Percentiles rank a stretch among this genome's conserved stretches.
Conservation (phyloP, 2,113 vertebrate species). For the Python bivittatus region DNA sequence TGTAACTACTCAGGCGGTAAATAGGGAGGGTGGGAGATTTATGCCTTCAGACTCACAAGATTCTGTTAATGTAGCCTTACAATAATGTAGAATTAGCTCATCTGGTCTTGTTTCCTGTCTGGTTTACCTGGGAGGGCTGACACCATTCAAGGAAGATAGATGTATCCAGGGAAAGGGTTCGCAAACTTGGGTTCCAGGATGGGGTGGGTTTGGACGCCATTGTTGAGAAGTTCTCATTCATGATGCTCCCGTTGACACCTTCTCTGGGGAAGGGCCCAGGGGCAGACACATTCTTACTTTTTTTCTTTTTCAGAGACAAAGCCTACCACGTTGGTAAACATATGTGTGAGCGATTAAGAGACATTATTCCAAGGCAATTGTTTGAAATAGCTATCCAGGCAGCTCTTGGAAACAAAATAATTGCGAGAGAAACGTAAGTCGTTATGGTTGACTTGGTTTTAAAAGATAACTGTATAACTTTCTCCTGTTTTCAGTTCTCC, state of each 20-base stretch:
- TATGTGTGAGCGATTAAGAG: slow-evolving; percentile 89
- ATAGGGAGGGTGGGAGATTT: too few relatives aligned
- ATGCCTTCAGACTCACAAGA: too few relatives aligned
- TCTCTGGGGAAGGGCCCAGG: neutral
- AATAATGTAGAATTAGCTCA: too few relatives aligned
- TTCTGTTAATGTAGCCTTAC: too few relatives aligned
- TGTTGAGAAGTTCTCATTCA: neutral
- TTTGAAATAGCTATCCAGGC: slow-evolving; percentile 97
- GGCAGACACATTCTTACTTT: neutral
- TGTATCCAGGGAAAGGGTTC: too few relatives aligned
- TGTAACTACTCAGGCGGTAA: too few relatives aligned
- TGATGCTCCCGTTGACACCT: neutral
- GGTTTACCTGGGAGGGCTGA: too few relatives aligned
- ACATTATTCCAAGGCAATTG: slow-evolving; percentile 91
- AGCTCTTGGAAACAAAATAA: slow-evolving; percentile 86
- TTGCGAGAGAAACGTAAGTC: slow-evolving; percentile 95
- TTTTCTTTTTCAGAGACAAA: slow-evolving; percentile 78
- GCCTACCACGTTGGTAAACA: slow-evolving; percentile 83
- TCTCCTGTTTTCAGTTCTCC: neutral
- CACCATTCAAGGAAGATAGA: too few relatives aligned
- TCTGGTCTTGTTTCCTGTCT: too few relatives aligned
- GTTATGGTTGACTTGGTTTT: neutral
- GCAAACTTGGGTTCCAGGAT: too few relatives aligned
- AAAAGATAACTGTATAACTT: neutral
- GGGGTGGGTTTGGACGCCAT: too few relatives aligned